Percentiles rank a stretch among this genome's conserved stretches.
These are phyloP conservation scores for Spizaetus ornatus DNA, from an alignment of 2,113 vertebrate species.

Conservation along the genomic window DNA sequence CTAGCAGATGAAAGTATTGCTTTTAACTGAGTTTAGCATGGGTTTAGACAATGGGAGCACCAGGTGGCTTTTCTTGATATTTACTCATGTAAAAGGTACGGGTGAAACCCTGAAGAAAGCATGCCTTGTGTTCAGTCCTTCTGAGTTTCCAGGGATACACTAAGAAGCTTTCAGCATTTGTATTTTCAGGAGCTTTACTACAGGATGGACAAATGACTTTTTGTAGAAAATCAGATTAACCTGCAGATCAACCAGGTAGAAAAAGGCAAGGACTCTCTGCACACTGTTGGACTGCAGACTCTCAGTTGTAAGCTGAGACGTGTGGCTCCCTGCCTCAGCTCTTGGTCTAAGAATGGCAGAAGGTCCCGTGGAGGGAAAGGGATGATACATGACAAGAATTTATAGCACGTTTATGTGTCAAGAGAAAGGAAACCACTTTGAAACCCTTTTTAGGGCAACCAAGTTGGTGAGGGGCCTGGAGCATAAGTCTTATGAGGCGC, in stretches of 20 bases:
- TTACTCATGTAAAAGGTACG: background rate
- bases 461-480: no score
- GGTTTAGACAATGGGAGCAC: background rate
- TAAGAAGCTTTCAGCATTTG: background rate
- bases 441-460: no score
- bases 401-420: rapidly evolving
- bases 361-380: background rate
- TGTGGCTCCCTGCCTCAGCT: background rate
- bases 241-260: background rate
- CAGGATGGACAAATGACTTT: background rate
- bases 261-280: background rate
- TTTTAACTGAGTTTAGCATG: background rate
- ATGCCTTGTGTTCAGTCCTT: background rate
- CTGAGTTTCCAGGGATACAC: background rate
- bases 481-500: no score
- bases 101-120: background rate
- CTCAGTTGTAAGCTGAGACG: background rate
- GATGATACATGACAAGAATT: background rate
- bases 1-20: background rate
- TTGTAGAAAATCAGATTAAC: background rate
- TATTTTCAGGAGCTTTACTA: background rate
- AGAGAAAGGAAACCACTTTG: background rate
- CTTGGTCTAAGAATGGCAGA: background rate
- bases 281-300: background rate
- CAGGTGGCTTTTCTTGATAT: background rate